Evolutionary conservation across 2,888 invertebrate species (phyloP), one percentile per base, ranked within the genome.

Genomic region (Noctuana brunneofusca): DNA sequence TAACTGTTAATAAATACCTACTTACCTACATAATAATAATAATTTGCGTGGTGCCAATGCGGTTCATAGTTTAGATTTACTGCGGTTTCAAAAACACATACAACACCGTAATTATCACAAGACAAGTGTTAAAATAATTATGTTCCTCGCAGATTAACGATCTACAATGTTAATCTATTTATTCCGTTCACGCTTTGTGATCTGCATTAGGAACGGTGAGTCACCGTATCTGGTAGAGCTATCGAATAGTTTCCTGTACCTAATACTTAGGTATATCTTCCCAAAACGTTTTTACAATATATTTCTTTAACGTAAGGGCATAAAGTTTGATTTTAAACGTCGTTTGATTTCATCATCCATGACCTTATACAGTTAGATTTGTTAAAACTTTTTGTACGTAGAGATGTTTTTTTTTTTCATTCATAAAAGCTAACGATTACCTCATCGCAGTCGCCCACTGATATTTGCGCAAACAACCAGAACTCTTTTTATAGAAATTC

Each of bases 371-470:
- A 76, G 80, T 81, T 80, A 81, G 71, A 46, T 77, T 75, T 64
- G 70, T 63, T 68, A 68, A 63, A 67, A 72, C 75, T 79, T 81
- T 78, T 73, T 65, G 68, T 64, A 58, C 46, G 48, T 54, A 48
- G 60, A 58, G 49, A 62, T 59, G 59, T 79, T 82, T 83, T 83
- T 84, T 86, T 82, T 83, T 83, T 84, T 86, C 83, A 86, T 87
- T 87, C 81, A 86, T 79, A 79, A 75, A 79, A 75, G 64, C 65
- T 64, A 69, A 57, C 68, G 83, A 82, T 86, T 86, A 83, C 83
- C 78, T 88, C 88, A 88, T 78, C 81, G 67, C 57, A 49, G 71
- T 76, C 79, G 78, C 79, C 71, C 76, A 75, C 75, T n/a, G 22
- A 22, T 24, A 81, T 81, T 76, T 76, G 73, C 72, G 69, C 66